phyloP scores from a whole-genome alignment of 2,797 vertebrate species.

The Antennarius maculatus region DNA sequence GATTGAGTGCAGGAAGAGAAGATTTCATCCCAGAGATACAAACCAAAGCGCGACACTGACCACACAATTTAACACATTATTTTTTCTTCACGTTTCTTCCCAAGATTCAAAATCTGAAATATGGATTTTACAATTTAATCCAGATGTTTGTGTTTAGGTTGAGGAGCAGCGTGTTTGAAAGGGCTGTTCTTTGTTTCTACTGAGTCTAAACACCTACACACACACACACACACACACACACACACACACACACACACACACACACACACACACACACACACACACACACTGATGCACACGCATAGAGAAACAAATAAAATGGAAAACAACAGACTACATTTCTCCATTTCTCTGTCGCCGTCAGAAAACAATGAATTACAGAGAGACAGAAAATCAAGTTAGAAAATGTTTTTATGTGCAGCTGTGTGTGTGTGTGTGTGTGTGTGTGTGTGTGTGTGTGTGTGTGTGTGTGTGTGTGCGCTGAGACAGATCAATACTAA shows the following conservation, averaged over 20 bases:
- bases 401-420: constrained; percentile 49
- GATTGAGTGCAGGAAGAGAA: background rate
- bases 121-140: too few relatives aligned
- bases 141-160: too few relatives aligned
- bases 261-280: constrained; percentile 7
- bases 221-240: constrained; percentile 34
- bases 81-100: background rate
- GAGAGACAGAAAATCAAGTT: constrained; percentile 63
- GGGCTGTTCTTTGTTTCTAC: constrained; percentile 4
- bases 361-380: constrained; percentile 58
- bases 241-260: background rate
- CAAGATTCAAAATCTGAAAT: constrained; percentile 1
- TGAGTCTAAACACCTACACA: constrained; percentile 29
- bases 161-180: too few relatives aligned
- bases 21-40: background rate
- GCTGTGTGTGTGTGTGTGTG: constrained; percentile 16
- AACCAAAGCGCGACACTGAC: too few relatives aligned
- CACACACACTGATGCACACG: constrained; percentile 7
- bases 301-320: constrained; percentile 43
- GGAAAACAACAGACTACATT: constrained; percentile 58
- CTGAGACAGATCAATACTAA: constrained; percentile 75
- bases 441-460: constrained; percentile 32
- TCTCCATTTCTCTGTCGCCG: constrained; percentile 51
- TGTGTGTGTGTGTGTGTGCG: constrained; percentile 31
- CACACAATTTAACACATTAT: too few relatives aligned